A percentile compares a stretch with the other conserved stretches of the same genome.
Evolutionary conservation across 1,140 invertebrate species (phyloP).

Genomic region (Lepidurus apus): DNA sequence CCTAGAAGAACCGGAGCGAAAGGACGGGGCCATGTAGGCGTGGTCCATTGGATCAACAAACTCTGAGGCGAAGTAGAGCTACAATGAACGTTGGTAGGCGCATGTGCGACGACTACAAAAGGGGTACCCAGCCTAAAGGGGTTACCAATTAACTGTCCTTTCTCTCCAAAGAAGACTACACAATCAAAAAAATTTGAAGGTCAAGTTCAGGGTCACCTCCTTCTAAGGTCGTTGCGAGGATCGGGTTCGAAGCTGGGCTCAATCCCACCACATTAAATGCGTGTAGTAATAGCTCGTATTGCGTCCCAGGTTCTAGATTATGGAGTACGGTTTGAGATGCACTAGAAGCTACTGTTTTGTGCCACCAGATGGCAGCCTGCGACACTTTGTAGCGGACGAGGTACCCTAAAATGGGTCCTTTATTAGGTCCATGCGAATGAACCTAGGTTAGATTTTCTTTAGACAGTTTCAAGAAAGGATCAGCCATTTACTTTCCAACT

Average conservation of each 20-base stretch:
- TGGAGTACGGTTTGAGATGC: neutral
- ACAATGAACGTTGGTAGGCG: constrained; percentile 47
- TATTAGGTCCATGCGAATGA: neutral
- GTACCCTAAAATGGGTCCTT: neutral
- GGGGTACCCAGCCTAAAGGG: constrained; percentile 24
- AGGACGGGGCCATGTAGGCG: constrained; percentile 47
- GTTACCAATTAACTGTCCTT: constrained; percentile 15
- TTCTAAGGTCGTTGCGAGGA: constrained; percentile 27
- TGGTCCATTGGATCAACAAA: constrained; percentile 43
- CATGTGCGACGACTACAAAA: constrained; percentile 48
- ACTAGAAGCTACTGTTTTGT: neutral
- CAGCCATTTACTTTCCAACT: constrained; percentile 45
- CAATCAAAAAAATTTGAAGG: constrained; percentile 17
- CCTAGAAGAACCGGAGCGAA: constrained; percentile 56
- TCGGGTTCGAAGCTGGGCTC: constrained; percentile 1
- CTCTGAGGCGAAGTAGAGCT: constrained; percentile 45
- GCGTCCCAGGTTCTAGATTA: constrained; percentile 38
- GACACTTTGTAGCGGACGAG: neutral
- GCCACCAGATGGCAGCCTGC: neutral
- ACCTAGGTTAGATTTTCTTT: neutral
- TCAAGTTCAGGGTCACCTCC: constrained; percentile 25
- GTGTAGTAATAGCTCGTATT: constrained; percentile 35
- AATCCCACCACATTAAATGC: constrained; percentile 37
- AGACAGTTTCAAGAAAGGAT: neutral
- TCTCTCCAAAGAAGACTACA: neutral